A percentile compares a stretch with the other conserved stretches of the same genome.
These are phyloP conservation scores for Saturnia japonica DNA, from an alignment of 2,888 invertebrate genomes.

Conservation along the genomic window DNA sequence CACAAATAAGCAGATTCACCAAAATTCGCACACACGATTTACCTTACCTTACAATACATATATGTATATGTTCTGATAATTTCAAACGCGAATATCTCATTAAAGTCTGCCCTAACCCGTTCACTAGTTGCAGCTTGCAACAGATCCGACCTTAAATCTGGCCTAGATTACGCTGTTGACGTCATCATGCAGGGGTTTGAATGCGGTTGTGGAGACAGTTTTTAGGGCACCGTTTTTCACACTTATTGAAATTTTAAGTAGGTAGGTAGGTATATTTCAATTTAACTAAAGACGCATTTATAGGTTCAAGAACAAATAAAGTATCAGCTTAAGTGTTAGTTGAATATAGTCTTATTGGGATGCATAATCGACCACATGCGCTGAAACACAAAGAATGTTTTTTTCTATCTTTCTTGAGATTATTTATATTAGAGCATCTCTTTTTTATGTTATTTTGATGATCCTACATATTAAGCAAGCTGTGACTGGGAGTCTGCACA, in stretches of 20 bases:
- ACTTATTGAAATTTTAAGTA: neutral
- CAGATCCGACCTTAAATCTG: constrained; percentile 29
- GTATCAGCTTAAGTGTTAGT: too few relatives aligned
- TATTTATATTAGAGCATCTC: too few relatives aligned
- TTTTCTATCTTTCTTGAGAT: too few relatives aligned
- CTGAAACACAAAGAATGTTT: too few relatives aligned
- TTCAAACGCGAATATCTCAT: neutral
- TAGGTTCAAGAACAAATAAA: neutral
- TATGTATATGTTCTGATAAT: neutral
- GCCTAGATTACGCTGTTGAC: constrained; percentile 37
- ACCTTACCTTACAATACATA: neutral
- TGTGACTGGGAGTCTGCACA: too few relatives aligned
- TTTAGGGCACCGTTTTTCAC: constrained; percentile 17
- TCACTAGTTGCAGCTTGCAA: constrained; percentile 19
- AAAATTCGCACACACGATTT: neutral
- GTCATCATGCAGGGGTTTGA: constrained; percentile 37
- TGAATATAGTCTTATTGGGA: too few relatives aligned
- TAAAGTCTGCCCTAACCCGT: constrained; percentile 17
- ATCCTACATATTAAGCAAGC: too few relatives aligned
- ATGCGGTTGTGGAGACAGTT: constrained; percentile 35
- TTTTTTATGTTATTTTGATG: too few relatives aligned
- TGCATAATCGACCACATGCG: too few relatives aligned
- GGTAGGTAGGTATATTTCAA: too few relatives aligned
- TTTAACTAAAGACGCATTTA: neutral
- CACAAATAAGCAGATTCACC: neutral